Conservation (phyloP, 2,888 invertebrate species). For the Rhagophthalmus giganteus region DNA sequence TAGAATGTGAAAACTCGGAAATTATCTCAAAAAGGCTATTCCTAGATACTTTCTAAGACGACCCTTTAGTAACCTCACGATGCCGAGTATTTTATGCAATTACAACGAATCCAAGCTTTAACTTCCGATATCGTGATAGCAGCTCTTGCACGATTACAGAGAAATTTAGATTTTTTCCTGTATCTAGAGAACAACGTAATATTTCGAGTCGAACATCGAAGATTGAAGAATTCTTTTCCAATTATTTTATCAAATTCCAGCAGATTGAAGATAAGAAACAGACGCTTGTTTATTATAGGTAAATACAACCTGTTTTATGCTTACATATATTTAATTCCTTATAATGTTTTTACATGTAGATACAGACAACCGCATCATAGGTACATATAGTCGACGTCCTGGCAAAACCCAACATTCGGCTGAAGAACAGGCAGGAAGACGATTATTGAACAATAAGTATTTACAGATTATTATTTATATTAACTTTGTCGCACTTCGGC, state of each 20-base stretch:
- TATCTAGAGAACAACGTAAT: conserved; percentile 7
- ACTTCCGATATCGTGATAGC: conserved; percentile 27
- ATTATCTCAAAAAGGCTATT: background rate
- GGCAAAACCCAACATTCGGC: too few relatives aligned
- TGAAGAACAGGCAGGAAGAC: too few relatives aligned
- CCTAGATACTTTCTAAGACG: conserved; percentile 13
- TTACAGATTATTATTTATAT: too few relatives aligned
- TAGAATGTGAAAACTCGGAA: background rate
- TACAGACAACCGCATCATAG: too few relatives aligned
- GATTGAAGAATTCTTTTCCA: conserved; percentile 11
- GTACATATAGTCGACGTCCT: too few relatives aligned
- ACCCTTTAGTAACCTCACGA: conserved; percentile 24
- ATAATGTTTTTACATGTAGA: too few relatives aligned
- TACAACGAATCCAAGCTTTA: conserved; percentile 25
- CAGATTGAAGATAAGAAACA: background rate
- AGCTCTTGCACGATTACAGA: conserved; percentile 22
- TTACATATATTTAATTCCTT: too few relatives aligned
- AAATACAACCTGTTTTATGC: conserved; percentile 9
- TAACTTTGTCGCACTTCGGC: too few relatives aligned
- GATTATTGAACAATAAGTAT: too few relatives aligned
- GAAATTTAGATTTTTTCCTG: conserved; percentile 20
- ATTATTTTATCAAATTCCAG: conserved; percentile 1
- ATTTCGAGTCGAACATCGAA: conserved; percentile 14
- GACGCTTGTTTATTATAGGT: background rate
- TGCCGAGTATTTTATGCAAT: conserved; percentile 20